These are phyloP conservation scores for Parambassis ranga DNA, from an alignment of 2,797 vertebrate species.

Conservation along the genomic window DNA sequence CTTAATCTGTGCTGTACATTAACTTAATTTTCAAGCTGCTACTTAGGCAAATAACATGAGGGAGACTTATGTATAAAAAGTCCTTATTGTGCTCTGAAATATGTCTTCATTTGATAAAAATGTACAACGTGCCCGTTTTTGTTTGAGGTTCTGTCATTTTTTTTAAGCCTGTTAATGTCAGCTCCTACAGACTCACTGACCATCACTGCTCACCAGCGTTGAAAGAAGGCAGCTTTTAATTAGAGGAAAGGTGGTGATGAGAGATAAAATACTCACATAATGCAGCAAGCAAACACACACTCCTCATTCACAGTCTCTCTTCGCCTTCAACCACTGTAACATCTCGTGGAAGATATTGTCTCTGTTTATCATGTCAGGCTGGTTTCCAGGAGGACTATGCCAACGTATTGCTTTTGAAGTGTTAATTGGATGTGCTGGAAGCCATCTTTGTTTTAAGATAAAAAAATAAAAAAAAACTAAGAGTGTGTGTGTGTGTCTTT, in stretches of 20 bases:
- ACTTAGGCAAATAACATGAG: not conserved
- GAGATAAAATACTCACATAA: conserved; percentile 37
- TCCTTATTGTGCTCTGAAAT: not conserved
- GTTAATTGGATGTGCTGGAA: conserved; percentile 71
- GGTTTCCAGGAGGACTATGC: conserved; percentile 55
- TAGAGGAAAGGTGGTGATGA: conserved; percentile 27
- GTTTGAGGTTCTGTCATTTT: too few species aligned
- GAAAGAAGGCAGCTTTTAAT: conserved; percentile 30
- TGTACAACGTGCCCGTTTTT: too few species aligned
- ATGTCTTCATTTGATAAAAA: too few species aligned
- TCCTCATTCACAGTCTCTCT: conserved; percentile 11
- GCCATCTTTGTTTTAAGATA: conserved; percentile 71
- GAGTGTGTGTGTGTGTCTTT: not conserved
- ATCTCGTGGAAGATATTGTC: conserved; percentile 59
- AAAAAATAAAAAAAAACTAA: conserved; percentile 3
- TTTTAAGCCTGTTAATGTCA: not conserved
- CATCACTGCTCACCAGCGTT: conserved; percentile 2
- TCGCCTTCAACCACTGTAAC: conserved; percentile 25
- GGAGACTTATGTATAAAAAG: not conserved
- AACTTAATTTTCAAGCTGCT: too few species aligned
- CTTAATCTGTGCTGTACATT: too few species aligned
- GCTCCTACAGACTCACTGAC: conserved; percentile 9
- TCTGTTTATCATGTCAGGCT: conserved; percentile 72
- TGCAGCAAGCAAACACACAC: conserved; percentile 4
- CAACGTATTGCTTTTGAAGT: conserved; percentile 72